These are phyloP conservation scores for Drosophila hawaiiensis DNA, from an alignment of 2,888 invertebrate genomes.

Conservation along the genomic window DNA sequence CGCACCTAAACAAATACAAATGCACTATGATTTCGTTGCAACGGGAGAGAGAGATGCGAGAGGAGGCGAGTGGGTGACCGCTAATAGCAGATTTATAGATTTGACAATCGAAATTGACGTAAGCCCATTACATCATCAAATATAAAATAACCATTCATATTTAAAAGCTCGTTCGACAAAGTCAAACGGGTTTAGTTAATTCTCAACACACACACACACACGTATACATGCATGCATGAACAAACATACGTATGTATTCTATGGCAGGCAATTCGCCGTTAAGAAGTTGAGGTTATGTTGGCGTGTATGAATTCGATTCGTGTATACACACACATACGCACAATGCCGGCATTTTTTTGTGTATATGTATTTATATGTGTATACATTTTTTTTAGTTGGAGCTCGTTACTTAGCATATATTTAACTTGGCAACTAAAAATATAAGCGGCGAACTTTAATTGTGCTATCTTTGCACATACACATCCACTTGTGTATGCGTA, in stretches of 20 bases:
- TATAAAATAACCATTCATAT: slow-evolving; percentile 39
- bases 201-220: slow-evolving; percentile 29
- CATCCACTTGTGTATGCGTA: slow-evolving; percentile 12
- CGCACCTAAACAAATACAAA: slow-evolving; percentile 2
- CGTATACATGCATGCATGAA: slow-evolving; percentile 1
- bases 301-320: slow-evolving; percentile 52
- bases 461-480: slow-evolving; percentile 37
- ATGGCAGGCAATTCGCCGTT: slow-evolving; percentile 19
- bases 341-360: slow-evolving; percentile 64
- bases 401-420: slow-evolving; percentile 26
- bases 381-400: slow-evolving; percentile 14
- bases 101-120: slow-evolving; percentile 53
- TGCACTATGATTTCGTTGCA: slow-evolving; percentile 33
- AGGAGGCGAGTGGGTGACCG: slow-evolving; percentile 4
- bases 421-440: slow-evolving; percentile 48
- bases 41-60: slow-evolving; percentile 2
- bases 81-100: slow-evolving; percentile 33
- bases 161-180: slow-evolving; percentile 61
- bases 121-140: slow-evolving; percentile 68
- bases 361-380: slow-evolving; percentile 12
- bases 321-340: slow-evolving; percentile 28
- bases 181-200: slow-evolving; percentile 70
- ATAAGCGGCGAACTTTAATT: slow-evolving; percentile 41
- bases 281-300: slow-evolving; percentile 56
- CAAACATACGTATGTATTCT: slow-evolving; percentile 9